These are phyloP conservation scores for Melanotaenia maccullochi DNA, from an alignment of 2,797 vertebrate genomes.

Conservation along the genomic window DNA sequence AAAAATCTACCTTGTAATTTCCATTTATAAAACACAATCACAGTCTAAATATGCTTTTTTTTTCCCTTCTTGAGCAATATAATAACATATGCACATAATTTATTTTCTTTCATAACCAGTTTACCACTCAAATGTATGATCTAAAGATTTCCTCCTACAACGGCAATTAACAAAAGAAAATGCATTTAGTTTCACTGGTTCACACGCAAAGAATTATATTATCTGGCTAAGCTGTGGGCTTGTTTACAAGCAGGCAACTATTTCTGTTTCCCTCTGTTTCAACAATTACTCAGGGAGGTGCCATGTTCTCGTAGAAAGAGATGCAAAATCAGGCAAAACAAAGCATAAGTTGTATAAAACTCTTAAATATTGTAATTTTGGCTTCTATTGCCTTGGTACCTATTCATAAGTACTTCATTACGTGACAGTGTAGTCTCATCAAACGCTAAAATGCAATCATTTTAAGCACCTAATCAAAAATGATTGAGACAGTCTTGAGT, in stretches of 20 bases:
- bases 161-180: background rate
- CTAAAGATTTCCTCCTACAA: background rate
- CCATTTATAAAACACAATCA: background rate
- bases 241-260: background rate
- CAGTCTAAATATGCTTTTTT: background rate
- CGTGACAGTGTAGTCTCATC: slow-evolving; percentile 25
- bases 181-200: background rate
- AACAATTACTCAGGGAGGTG: background rate
- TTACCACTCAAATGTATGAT: background rate
- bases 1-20: background rate
- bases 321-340: background rate
- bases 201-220: background rate
- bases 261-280: background rate
- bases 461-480: slow-evolving; percentile 51
- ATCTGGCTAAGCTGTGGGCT: background rate
- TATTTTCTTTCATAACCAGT: slow-evolving; percentile 11
- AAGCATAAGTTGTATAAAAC: background rate
- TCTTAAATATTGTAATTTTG: slow-evolving; percentile 9
- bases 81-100: slow-evolving; percentile 6
- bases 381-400: slow-evolving; percentile 19
- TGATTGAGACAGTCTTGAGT: slow-evolving; percentile 41
- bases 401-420: slow-evolving; percentile 34
- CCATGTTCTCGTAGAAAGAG: background rate
- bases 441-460: slow-evolving; percentile 43
- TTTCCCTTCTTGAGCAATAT: background rate